phyloP scores from a whole-genome alignment of 2,888 invertebrate genomes.

The Thymelicus sylvestris region DNA sequence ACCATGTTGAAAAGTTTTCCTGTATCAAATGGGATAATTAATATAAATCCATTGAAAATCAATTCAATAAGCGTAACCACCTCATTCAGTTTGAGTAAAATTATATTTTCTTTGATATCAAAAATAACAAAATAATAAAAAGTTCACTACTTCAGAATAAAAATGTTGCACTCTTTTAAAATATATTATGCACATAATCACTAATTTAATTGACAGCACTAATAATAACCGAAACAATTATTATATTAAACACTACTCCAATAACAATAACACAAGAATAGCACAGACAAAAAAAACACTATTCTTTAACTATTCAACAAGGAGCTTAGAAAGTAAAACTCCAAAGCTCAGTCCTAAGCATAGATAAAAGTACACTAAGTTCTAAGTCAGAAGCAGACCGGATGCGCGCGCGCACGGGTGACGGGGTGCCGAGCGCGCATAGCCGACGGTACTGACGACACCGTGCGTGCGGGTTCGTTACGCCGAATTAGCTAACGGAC shows the following conservation, averaged over 20 bases:
- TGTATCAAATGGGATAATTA: not conserved
- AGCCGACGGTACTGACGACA: constrained; percentile 39
- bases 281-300: not conserved
- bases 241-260: no score
- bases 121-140: no score
- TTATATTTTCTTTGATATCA: no score
- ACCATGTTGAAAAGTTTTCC: constrained; percentile 57
- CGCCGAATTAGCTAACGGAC: constrained; percentile 50
- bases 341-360: constrained; percentile 16
- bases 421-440: constrained; percentile 45
- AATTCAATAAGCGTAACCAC: not conserved
- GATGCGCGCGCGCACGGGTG: constrained; percentile 60
- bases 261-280: no score
- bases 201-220: no score
- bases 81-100: not conserved
- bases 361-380: not conserved
- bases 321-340: constrained; percentile 26
- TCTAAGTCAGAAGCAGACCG: constrained; percentile 44
- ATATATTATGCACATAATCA: no score
- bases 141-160: no score
- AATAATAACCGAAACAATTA: no score
- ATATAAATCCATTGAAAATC: not conserved
- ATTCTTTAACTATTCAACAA: not conserved
- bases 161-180: no score
- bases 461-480: constrained; percentile 51